These are phyloP conservation scores for Hycleus phaleratus DNA, from an alignment of 1,140 invertebrate species.

Conservation along the genomic window DNA sequence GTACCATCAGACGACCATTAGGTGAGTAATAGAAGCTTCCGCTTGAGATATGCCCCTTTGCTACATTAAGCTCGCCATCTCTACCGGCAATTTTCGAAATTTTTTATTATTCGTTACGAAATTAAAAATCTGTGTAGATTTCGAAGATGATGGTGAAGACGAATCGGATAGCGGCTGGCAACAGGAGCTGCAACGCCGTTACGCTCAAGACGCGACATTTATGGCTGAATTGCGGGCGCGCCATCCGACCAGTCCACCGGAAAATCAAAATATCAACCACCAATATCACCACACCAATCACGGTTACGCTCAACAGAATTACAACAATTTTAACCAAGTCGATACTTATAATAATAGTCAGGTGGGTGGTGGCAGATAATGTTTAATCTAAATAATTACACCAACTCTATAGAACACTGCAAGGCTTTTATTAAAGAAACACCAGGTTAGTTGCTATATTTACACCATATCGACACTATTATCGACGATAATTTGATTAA, in stretches of 20 bases:
- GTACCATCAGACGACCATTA: slow-evolving; percentile 29
- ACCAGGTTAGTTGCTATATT: neutral
- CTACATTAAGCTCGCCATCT: neutral
- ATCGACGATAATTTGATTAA: neutral
- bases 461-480: neutral
- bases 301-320: slow-evolving; percentile 20
- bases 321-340: slow-evolving; percentile 15
- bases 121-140: slow-evolving; percentile 28
- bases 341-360: slow-evolving; percentile 25
- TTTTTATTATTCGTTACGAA: no score
- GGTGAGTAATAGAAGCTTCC: slow-evolving; percentile 26
- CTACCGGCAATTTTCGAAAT: no score
- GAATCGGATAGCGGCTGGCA: slow-evolving; percentile 53
- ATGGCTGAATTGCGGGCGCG: slow-evolving; percentile 53
- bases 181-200: slow-evolving; percentile 55
- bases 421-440: neutral
- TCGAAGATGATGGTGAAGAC: slow-evolving; percentile 47
- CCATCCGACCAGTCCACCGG: slow-evolving; percentile 39
- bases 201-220: slow-evolving; percentile 58
- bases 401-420: neutral
- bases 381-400: neutral
- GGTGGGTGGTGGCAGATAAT: slow-evolving; percentile 18
- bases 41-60: neutral
- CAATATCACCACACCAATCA: slow-evolving; percentile 4
- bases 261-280: slow-evolving; percentile 21